A percentile compares a stretch with the other conserved stretches of the same genome.
phyloP scores from a whole-genome alignment of 2,888 invertebrate genomes.

The Listrodromus nycthemerus region DNA sequence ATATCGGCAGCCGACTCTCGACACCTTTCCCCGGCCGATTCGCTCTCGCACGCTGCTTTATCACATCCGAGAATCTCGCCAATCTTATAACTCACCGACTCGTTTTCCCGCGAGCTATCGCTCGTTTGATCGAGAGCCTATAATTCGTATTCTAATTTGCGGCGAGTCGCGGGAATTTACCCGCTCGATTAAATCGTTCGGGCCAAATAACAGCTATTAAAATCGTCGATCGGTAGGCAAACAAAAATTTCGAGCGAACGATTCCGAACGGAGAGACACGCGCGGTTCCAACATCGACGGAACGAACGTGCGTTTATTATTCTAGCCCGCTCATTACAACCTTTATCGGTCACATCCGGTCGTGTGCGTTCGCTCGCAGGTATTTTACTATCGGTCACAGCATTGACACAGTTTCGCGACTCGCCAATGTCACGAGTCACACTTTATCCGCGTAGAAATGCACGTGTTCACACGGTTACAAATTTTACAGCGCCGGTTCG shows the following conservation, averaged over 20 bases:
- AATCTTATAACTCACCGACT: conserved; percentile 37
- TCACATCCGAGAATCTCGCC: conserved; percentile 45
- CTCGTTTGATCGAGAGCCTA: conserved; percentile 21
- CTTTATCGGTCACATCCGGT: conserved; percentile 62
- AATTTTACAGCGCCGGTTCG: no score
- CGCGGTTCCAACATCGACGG: conserved; percentile 36
- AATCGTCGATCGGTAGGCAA: not conserved
- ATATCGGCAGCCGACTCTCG: conserved; percentile 25
- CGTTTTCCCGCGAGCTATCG: conserved; percentile 31
- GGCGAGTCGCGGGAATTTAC: conserved; percentile 23
- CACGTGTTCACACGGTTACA: not conserved
- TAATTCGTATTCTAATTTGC: conserved; percentile 33
- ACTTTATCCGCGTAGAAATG: not conserved
- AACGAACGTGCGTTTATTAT: conserved; percentile 40
- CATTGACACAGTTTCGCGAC: conserved; percentile 64
- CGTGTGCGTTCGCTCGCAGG: conserved; percentile 31
- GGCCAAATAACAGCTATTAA: conserved; percentile 1
- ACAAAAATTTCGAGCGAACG: conserved; percentile 2
- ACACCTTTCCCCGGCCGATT: conserved; percentile 41
- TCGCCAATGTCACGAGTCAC: conserved; percentile 43
- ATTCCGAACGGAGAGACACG: conserved; percentile 10
- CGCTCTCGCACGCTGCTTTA: conserved; percentile 38
- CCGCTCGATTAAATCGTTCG: not conserved
- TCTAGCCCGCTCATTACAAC: conserved; percentile 49
- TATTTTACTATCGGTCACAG: conserved; percentile 50